Conservation (phyloP, 64 coral and sea anemone species). For the Dendrophyllia cribrosa region DNA sequence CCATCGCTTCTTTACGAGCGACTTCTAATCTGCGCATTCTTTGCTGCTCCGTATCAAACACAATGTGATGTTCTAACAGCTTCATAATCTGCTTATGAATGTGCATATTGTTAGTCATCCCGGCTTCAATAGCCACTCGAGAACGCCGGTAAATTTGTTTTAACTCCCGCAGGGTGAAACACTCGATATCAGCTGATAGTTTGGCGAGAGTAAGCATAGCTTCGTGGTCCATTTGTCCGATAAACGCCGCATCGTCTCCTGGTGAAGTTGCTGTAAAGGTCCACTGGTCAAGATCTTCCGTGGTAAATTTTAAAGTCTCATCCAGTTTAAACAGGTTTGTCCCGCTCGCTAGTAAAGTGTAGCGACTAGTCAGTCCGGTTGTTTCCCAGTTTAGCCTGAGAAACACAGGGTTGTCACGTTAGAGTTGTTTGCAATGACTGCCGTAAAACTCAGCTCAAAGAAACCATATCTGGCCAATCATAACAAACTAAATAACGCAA, state of each 20-base stretch:
- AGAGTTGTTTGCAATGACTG: not conserved
- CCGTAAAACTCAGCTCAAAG: no score
- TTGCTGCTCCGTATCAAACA: slow-evolving; percentile 41
- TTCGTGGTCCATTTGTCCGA: slow-evolving; percentile 75
- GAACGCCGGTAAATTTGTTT: slow-evolving; percentile 76
- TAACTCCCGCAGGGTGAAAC: slow-evolving; percentile 77
- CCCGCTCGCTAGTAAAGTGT: slow-evolving; percentile 27
- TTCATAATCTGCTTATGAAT: slow-evolving; percentile 81
- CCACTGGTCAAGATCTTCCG: slow-evolving; percentile 6
- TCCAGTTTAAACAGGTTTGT: slow-evolving; percentile 65
- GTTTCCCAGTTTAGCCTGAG: slow-evolving; percentile 59
- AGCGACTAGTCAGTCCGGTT: slow-evolving; percentile 25
- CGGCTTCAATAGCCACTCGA: slow-evolving; percentile 81
- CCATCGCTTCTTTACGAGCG: slow-evolving; percentile 45
- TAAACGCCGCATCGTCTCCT: slow-evolving; percentile 59
- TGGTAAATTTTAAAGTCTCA: not conserved
- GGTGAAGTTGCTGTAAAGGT: not conserved
- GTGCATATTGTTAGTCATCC: slow-evolving; percentile 88
- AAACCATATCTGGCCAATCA: no score
- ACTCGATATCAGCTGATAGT: slow-evolving; percentile 69
- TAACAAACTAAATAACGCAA: no score
- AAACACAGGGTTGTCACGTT: slow-evolving; percentile 20
- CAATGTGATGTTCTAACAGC: slow-evolving; percentile 62
- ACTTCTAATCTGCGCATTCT: slow-evolving; percentile 17
- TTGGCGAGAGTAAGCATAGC: slow-evolving; percentile 52